Evolutionary conservation across 2,113 vertebrate species (phyloP).

Genomic region (Synchiropus splendidus): DNA sequence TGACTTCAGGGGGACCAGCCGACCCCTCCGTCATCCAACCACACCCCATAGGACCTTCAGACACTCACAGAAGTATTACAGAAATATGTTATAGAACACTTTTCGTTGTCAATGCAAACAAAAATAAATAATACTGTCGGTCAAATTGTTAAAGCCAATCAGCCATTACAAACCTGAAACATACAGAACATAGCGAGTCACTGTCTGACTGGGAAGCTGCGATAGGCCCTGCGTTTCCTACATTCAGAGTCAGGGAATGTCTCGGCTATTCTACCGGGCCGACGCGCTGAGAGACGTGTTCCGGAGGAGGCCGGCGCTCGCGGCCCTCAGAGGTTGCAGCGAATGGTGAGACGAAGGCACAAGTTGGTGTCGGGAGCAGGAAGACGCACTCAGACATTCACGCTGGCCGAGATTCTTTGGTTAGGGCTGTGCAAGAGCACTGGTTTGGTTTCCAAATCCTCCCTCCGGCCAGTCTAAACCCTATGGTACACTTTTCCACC

Average conservation of each 20-base stretch:
- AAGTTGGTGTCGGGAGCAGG: not conserved
- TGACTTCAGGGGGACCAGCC: conserved; percentile 37
- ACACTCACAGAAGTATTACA: conserved; percentile 27
- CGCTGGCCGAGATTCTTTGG: conserved; percentile 46
- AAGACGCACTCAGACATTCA: conserved; percentile 28
- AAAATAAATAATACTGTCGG: conserved; percentile 44
- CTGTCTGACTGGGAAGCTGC: conserved; percentile 2
- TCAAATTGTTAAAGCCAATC: conserved; percentile 28
- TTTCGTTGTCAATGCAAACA: conserved; percentile 38
- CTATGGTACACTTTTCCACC: conserved; percentile 35
- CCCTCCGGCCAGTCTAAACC: conserved; percentile 15
- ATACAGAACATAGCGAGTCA: conserved; percentile 13
- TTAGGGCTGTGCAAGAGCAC: conserved; percentile 41
- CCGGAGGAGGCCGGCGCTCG: conserved; percentile 34
- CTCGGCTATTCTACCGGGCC: conserved; percentile 39
- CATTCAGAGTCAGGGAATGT: conserved; percentile 64
- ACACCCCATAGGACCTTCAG: conserved; percentile 52
- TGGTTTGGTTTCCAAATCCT: conserved; percentile 35
- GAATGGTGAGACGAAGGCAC: not conserved
- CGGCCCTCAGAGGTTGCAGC: conserved; percentile 29
- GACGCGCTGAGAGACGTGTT: conserved; percentile 25
- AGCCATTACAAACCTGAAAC: conserved; percentile 21
- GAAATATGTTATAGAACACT: conserved; percentile 22
- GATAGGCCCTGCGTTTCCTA: conserved; percentile 21
- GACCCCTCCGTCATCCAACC: conserved; percentile 21